Base-by-base conservation (phyloP, 2,888 invertebrate genomes). In the Tribolium freemani region DNA sequence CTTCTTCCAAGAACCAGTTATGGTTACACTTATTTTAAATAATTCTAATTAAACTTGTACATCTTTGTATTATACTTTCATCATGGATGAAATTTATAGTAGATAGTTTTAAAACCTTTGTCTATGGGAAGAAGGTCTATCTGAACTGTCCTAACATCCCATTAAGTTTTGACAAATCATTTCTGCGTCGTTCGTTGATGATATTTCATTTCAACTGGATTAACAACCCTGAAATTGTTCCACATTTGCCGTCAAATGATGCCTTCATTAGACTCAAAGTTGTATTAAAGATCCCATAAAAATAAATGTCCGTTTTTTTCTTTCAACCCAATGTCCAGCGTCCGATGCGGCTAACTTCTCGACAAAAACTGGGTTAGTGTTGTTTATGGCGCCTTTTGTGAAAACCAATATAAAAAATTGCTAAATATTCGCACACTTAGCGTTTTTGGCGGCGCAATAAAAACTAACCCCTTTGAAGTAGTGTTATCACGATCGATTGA, bases 401-500 rank as follows among this genome's bases (percentile, higher is more conserved):
- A 26, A 26, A 26, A 26, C 26, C 26, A 26, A 26, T 26, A 21
- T 21, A 26, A 26, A 26, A 26, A 26, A 26, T 26, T 26, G 5
- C 5, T 26, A 26, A 26, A 26, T 26, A 26, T 26, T 26, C 5
- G 2, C 26, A 26, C 21, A 21, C 2, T 21, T 21, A 38, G 38
- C n/a, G 38, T 38, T 2, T 38, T 38, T 38, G 38, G 38, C 8
- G 0, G 4, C 8, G 9, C 0, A 5, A 1, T 3, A 26, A 26
- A 26, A 26, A 26, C 26, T 1, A 26, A 13, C 46, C 3, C 30
- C 20, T 56, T 51, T 66, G 13, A 56, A 67, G 66, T 46, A 45
- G 44, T 30, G 45, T 67, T 56, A 21, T 45, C 16, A 1, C 45
- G 51, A 58, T 69, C 69, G 69, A 69, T 69, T 44, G 44, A 30